Evolutionary conservation across 1,140 invertebrate species (phyloP).

Genomic region (Microvelia longipes): DNA sequence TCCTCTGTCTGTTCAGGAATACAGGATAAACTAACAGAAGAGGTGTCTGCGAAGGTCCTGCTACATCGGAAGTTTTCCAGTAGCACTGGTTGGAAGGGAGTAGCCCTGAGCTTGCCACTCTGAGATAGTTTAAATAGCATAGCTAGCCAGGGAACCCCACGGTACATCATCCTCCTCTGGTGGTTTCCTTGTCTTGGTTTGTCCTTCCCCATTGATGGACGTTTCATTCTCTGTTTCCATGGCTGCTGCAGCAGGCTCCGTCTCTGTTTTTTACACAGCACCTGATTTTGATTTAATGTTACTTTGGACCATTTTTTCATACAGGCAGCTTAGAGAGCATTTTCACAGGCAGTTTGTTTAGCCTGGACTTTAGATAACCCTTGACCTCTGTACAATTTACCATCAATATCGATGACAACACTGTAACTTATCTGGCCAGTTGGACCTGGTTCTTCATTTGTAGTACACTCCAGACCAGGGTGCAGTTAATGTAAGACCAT

Average conservation of each 20-base stretch:
- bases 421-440: too few species aligned
- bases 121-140: constrained; percentile 52
- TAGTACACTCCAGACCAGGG: too few species aligned
- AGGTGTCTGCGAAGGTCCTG: too few species aligned
- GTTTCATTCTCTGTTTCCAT: constrained; percentile 1
- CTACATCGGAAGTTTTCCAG: too few species aligned
- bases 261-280: constrained; percentile 3
- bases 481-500: too few species aligned
- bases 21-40: too few species aligned
- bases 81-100: constrained; percentile 38
- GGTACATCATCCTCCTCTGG: constrained; percentile 41
- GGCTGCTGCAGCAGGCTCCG: background rate
- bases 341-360: constrained; percentile 49
- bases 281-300: constrained; percentile 9
- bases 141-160: constrained; percentile 57
- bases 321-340: constrained; percentile 50
- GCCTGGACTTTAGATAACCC: constrained; percentile 36
- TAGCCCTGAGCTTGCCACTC: constrained; percentile 58
- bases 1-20: too few species aligned
- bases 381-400: too few species aligned
- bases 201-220: too few species aligned
- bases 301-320: constrained; percentile 50
- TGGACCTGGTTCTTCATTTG: too few species aligned
- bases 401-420: too few species aligned
- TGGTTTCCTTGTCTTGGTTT: constrained; percentile 24